A percentile compares a stretch with the other conserved stretches of the same genome.
These are phyloP conservation scores for Cromileptes altivelis DNA, from an alignment of 2,113 vertebrate genomes.

Conservation along the genomic window DNA sequence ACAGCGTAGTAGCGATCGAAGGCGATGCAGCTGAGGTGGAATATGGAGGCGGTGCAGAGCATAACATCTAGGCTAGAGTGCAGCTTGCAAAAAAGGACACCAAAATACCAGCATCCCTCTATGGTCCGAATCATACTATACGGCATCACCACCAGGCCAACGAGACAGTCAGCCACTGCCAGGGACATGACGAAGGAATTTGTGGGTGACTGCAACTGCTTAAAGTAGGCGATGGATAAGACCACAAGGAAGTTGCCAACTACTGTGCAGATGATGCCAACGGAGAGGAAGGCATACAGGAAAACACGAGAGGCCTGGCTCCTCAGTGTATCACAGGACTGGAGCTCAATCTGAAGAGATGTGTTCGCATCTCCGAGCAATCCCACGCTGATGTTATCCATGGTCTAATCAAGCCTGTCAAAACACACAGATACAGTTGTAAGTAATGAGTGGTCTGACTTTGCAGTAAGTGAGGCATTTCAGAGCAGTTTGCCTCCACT, in stretches of 20 bases:
- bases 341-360: slow-evolving; percentile 62
- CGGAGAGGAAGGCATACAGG: slow-evolving; percentile 80
- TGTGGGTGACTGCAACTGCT: slow-evolving; percentile 84
- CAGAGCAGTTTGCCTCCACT: neutral
- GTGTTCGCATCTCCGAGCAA: slow-evolving; percentile 59
- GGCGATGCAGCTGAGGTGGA: slow-evolving; percentile 88
- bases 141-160: slow-evolving; percentile 87
- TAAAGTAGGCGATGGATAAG: slow-evolving; percentile 85
- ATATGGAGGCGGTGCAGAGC: slow-evolving; percentile 88
- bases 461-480: neutral
- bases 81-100: slow-evolving; percentile 81
- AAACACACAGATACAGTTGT: slow-evolving; percentile 51
- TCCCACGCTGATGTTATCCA: slow-evolving; percentile 77
- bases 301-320: slow-evolving; percentile 65
- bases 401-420: slow-evolving; percentile 67
- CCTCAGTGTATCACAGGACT: slow-evolving; percentile 70
- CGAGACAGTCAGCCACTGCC: slow-evolving; percentile 87
- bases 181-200: slow-evolving; percentile 87
- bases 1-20: slow-evolving; percentile 88
- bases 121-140: slow-evolving; percentile 87
- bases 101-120: slow-evolving; percentile 87
- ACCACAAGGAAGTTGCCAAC: slow-evolving; percentile 87
- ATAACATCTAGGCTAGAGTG: slow-evolving; percentile 88
- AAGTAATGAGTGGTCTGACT: slow-evolving; percentile 9
- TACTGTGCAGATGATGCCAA: slow-evolving; percentile 82